Evolutionary conservation across 1,140 invertebrate species (phyloP), one percentile per base, ranked within the genome.

Genomic region (Solenopsis fugax): DNA sequence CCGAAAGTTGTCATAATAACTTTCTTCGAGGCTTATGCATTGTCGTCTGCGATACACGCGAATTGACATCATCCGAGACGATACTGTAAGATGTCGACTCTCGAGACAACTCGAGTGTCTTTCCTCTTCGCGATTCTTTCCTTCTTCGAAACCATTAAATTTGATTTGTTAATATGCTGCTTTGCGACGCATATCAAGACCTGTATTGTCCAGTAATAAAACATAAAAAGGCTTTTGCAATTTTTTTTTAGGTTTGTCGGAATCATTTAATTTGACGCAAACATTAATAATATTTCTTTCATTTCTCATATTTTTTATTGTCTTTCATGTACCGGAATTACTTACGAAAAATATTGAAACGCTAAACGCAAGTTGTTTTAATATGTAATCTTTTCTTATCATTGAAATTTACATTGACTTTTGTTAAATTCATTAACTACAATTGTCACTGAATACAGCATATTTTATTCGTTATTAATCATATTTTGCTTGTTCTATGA

Each of bases 81-180:
- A n/a, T 48, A 24, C 34, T 65, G 18, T 34, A 54, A 73, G 7
- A 41, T 10, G 50, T 24, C 16, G 4, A 41, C 7, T 45, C 16
- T 29, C 5, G 29, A 7, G 13, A 9, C 13, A 9, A 18, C 29
- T 54, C 45, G 16, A 29, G 16, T 18, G 12, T 6, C 54, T 48
- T 1, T 52, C 24, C 54, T 72, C 64, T 52, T 78, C 21, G 7
- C 54, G 21, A 34, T 48, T 71, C 50, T 48, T 37, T 41, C 34
- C 24, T 67, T 56, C 62, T 56, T 58, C 45, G 7, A 72, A 56
- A 34, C 62, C 86, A 77, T 88, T 87, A 87, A 82, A 87, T 88
- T 58, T 24, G 24, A 18, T 41, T 60, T 64, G 24, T 16, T 62
- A 62, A 37, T 64, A 37, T 37, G 34, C 29, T 6, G 18, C 10